Evolutionary conservation across 2,113 vertebrate species (phyloP).

Genomic region (Dasyornis broadbenti): DNA sequence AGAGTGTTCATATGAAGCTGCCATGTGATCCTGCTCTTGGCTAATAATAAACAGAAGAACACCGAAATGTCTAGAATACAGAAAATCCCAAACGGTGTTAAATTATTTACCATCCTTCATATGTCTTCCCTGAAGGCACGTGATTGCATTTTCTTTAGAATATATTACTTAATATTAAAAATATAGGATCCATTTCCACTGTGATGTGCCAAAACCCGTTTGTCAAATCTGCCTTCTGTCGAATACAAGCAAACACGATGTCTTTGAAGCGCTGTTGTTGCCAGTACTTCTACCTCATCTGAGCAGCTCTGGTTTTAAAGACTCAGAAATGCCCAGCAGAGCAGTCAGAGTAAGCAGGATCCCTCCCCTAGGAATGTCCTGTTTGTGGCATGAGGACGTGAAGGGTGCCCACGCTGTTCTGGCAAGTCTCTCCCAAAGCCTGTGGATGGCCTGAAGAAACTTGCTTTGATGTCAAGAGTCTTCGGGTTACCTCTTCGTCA

Average conservation of each 20-base stretch:
- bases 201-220: not conserved
- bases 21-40: not conserved
- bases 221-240: not conserved
- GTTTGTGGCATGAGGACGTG: not conserved
- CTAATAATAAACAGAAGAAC: not conserved
- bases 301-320: not conserved
- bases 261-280: not conserved
- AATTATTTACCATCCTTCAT: not conserved
- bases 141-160: not conserved
- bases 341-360: not conserved
- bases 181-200: not conserved
- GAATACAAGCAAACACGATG: not conserved
- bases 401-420: not conserved
- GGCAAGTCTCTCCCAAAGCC: not conserved
- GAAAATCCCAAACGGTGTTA: not conserved
- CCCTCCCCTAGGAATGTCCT: not conserved
- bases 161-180: not conserved
- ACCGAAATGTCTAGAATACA: not conserved
- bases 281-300: not conserved
- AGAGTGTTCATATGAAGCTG: not conserved
- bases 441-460: not conserved
- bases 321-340: not conserved
- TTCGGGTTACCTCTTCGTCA: not conserved
- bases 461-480: not conserved
- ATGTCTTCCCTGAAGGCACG: not conserved